Conservation (phyloP, 2,888 invertebrate genomes). For the Alentia gelatinosa region DNA sequence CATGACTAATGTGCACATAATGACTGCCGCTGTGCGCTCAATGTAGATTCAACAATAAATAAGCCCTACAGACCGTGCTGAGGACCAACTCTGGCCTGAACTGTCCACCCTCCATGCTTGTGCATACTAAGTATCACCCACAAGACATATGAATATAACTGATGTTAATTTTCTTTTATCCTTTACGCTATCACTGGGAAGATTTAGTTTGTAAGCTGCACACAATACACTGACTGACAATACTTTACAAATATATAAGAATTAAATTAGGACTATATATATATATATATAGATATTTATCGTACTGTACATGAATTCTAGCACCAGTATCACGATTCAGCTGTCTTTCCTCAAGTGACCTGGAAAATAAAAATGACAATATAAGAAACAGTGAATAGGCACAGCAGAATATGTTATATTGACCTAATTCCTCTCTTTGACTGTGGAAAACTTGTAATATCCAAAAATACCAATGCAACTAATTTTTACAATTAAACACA, state of each 20-base stretch:
- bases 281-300: constrained; percentile 20
- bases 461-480: too few species aligned
- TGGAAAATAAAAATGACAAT: background rate
- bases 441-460: too few species aligned
- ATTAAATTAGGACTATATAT: constrained; percentile 22
- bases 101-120: background rate
- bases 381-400: background rate
- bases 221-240: constrained; percentile 24
- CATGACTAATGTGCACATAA: background rate
- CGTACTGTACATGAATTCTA: constrained; percentile 37
- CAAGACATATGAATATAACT: background rate
- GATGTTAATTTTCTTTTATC: background rate
- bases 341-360: constrained; percentile 37
- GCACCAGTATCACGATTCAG: constrained; percentile 51
- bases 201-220: background rate
- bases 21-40: background rate
- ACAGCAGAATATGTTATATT: too few species aligned
- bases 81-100: too few species aligned
- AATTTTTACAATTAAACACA: too few species aligned
- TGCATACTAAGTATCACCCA: background rate
- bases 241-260: constrained; percentile 41
- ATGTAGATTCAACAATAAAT: too few species aligned
- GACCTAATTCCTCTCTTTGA: too few species aligned
- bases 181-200: constrained; percentile 12
- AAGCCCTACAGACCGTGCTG: too few species aligned